A percentile compares a stretch with the other conserved stretches of the same genome.
Evolutionary conservation across 2,888 invertebrate species (phyloP).

Genomic region (Hoplodrina blanda): DNA sequence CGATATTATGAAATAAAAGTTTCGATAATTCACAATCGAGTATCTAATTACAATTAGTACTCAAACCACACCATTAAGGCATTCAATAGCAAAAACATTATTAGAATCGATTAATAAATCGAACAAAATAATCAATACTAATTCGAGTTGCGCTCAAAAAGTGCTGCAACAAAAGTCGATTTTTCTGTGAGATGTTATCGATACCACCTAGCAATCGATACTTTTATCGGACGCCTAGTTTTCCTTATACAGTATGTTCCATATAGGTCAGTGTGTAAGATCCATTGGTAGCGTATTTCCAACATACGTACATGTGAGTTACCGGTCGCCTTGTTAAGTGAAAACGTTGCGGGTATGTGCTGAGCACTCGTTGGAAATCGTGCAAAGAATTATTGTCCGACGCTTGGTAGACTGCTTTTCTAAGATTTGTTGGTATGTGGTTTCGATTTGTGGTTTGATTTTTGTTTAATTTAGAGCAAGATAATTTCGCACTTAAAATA

Average conservation of each 20-base stretch:
- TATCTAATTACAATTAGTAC: too few species aligned
- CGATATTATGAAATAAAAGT: neutral
- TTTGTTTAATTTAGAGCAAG: constrained; percentile 8
- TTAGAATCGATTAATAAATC: too few species aligned
- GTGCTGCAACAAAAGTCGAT: neutral
- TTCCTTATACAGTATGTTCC: constrained; percentile 22
- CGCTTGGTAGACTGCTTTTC: constrained; percentile 45
- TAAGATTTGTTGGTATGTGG: constrained; percentile 52
- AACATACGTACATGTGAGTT: constrained; percentile 52
- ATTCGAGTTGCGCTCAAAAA: neutral
- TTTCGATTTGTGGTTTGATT: constrained; percentile 18
- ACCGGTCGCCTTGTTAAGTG: constrained; percentile 74
- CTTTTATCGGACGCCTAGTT: constrained; percentile 29
- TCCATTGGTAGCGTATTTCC: constrained; percentile 24
- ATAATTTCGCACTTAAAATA: neutral
- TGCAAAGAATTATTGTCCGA: constrained; percentile 61
- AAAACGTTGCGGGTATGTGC: constrained; percentile 68
- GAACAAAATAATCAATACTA: neutral
- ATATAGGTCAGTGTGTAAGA: constrained; percentile 52
- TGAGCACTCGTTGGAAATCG: constrained; percentile 70
- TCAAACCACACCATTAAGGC: too few species aligned
- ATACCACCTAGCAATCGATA: constrained; percentile 10
- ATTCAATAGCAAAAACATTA: too few species aligned
- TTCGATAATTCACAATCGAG: too few species aligned
- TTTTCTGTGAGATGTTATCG: neutral